These are phyloP conservation scores for Polylopha cassiicola DNA, from an alignment of 2,888 invertebrate species.

Conservation along the genomic window DNA sequence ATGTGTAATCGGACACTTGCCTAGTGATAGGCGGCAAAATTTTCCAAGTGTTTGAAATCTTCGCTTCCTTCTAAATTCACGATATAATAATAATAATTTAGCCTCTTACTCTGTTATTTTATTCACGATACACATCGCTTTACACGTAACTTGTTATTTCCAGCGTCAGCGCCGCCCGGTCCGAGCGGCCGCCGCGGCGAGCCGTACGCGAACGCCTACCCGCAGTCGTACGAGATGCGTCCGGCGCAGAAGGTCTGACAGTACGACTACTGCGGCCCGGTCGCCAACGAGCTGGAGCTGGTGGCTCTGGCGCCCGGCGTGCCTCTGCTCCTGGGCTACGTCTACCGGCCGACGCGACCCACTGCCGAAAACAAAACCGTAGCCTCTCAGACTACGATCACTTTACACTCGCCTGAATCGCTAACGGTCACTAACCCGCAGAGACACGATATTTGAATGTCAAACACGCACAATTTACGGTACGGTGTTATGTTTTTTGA, in stretches of 20 bases:
- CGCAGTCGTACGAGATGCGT: slow-evolving; percentile 85
- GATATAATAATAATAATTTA: too few relatives aligned
- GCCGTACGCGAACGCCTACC: slow-evolving; percentile 85
- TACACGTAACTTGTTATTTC: slow-evolving; percentile 19
- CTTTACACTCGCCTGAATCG: slow-evolving; percentile 60
- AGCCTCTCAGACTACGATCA: slow-evolving; percentile 65
- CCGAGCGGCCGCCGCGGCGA: slow-evolving; percentile 75
- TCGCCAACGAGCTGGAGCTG: slow-evolving; percentile 41
- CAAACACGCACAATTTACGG: slow-evolving; percentile 2
- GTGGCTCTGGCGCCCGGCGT: slow-evolving; percentile 61
- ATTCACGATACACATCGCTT: not conserved
- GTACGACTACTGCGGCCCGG: slow-evolving; percentile 53
- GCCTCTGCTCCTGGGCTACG: slow-evolving; percentile 63
- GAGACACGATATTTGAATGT: slow-evolving; percentile 32
- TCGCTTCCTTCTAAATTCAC: too few relatives aligned
- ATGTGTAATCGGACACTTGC: too few relatives aligned
- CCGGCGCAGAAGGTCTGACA: slow-evolving; percentile 82
- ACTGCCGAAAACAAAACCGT: slow-evolving; percentile 35
- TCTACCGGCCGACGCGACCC: slow-evolving; percentile 40
- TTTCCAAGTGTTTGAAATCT: too few relatives aligned
- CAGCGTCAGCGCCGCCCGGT: slow-evolving; percentile 67
- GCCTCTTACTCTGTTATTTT: too few relatives aligned
- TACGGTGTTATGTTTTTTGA: not conserved
- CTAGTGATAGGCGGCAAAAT: too few relatives aligned
- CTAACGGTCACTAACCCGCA: slow-evolving; percentile 44